These are phyloP conservation scores for Bombylius discolor DNA, from an alignment of 2,888 invertebrate genomes.

Conservation along the genomic window DNA sequence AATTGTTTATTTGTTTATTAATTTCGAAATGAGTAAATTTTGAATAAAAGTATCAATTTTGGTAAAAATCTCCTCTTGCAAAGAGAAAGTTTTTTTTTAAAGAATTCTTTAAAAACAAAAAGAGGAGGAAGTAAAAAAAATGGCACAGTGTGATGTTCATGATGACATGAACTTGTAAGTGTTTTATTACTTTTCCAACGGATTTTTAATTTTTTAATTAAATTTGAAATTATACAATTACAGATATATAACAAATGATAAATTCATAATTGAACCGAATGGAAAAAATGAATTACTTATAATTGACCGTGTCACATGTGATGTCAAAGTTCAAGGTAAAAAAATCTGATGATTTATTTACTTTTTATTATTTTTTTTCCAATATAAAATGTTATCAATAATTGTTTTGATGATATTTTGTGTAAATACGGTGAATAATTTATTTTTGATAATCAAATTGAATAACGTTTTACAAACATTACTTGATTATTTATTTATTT, in stretches of 20 bases:
- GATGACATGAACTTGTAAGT: constrained; percentile 66
- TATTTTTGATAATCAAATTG: too few relatives aligned
- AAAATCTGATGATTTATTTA: not conserved
- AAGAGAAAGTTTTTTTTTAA: too few relatives aligned
- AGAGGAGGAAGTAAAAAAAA: not conserved
- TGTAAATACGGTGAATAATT: not conserved
- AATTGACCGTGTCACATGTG: constrained; percentile 70
- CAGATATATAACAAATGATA: constrained; percentile 78
- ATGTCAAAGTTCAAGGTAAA: constrained; percentile 56
- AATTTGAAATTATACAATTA: not conserved
- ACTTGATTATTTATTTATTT: not conserved
- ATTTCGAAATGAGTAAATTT: too few relatives aligned
- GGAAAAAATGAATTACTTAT: constrained; percentile 61
- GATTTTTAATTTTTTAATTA: too few relatives aligned
- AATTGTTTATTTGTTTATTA: too few relatives aligned
- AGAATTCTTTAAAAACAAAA: too few relatives aligned
- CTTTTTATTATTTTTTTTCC: not conserved
- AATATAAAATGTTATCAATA: too few relatives aligned
- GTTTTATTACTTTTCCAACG: not conserved
- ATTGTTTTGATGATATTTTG: not conserved
- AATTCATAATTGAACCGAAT: constrained; percentile 76
- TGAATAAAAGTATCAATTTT: too few relatives aligned
- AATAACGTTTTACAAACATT: too few relatives aligned
- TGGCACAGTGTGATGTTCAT: constrained; percentile 38
- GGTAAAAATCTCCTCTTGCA: too few relatives aligned